phyloP scores from a whole-genome alignment of 37 sponge, comb jelly and placozoan species.

The Cliona cf. orientalis region DNA sequence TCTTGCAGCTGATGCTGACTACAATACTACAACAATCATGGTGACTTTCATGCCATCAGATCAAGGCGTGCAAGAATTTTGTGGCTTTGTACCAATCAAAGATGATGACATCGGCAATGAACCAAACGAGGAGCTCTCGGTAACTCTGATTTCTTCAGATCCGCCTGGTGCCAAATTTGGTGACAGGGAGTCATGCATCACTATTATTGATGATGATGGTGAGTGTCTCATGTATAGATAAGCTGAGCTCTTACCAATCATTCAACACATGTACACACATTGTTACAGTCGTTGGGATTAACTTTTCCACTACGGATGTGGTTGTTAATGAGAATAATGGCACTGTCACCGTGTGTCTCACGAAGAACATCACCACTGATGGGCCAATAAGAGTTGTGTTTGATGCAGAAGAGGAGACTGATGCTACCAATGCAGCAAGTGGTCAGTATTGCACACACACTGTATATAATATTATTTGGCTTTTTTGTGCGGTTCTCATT shows the following conservation, averaged over 20 bases:
- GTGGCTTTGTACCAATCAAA: background rate
- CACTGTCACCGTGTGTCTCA: conserved; percentile 22
- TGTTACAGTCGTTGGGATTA: conserved; percentile 3
- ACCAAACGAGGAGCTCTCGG: no score
- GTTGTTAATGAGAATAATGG: conserved; percentile 40
- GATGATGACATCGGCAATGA: background rate
- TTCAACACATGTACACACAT: background rate
- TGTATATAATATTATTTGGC: background rate
- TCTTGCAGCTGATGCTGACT: background rate
- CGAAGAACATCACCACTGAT: background rate
- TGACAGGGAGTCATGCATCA: background rate
- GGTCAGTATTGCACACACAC: background rate
- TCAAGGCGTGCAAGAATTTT: background rate
- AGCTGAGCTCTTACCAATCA: background rate
- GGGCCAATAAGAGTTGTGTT: background rate
- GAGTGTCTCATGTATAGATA: background rate
- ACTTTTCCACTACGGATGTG: conserved; percentile 6
- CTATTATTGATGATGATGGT: conserved; percentile 34
- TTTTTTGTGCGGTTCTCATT: background rate
- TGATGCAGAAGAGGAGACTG: background rate
- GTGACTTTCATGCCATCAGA: background rate
- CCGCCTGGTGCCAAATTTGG: background rate
- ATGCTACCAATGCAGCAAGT: background rate
- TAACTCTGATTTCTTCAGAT: background rate
- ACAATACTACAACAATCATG: background rate